A percentile compares a stretch with the other conserved stretches of the same genome.
Conservation (phyloP, 2,888 invertebrate genomes). For the Xestia rhomboidea region DNA sequence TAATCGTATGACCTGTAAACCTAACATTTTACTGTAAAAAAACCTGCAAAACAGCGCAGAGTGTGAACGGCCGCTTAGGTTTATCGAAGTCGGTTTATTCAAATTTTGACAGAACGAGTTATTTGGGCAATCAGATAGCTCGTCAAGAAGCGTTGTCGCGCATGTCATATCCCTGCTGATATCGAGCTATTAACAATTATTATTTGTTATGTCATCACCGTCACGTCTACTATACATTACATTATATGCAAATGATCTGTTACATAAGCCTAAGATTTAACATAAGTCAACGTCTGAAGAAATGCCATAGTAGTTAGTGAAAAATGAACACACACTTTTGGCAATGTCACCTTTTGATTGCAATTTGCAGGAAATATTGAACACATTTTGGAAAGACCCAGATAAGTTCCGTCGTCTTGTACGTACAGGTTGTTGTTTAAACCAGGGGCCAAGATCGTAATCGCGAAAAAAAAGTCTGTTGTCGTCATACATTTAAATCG, state of each 20-base stretch:
- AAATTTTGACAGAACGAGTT: background rate
- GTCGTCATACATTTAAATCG: background rate
- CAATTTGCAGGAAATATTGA: slow-evolving; percentile 15
- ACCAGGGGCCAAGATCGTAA: background rate
- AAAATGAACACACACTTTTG: slow-evolving; percentile 21
- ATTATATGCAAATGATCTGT: slow-evolving; percentile 55
- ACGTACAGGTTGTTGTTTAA: background rate
- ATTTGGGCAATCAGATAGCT: background rate
- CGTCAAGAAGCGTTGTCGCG: background rate
- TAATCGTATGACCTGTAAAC: background rate
- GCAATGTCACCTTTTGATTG: slow-evolving; percentile 14
- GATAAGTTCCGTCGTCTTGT: background rate
- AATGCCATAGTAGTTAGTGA: slow-evolving; percentile 66
- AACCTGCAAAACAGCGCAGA: background rate
- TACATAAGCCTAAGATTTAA: slow-evolving; percentile 59
- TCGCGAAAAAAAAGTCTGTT: background rate
- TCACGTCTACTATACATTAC: slow-evolving; percentile 46
- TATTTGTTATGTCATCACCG: slow-evolving; percentile 48
- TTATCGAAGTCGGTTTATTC: background rate
- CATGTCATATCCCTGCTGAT: background rate
- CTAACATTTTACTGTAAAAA: background rate
- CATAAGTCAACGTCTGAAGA: slow-evolving; percentile 52
- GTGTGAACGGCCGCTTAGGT: background rate
- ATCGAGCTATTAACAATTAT: slow-evolving; percentile 23
- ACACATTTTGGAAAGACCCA: background rate